Evolutionary conservation across 2,888 invertebrate species (phyloP).

Genomic region (Xylota sylvarum): DNA sequence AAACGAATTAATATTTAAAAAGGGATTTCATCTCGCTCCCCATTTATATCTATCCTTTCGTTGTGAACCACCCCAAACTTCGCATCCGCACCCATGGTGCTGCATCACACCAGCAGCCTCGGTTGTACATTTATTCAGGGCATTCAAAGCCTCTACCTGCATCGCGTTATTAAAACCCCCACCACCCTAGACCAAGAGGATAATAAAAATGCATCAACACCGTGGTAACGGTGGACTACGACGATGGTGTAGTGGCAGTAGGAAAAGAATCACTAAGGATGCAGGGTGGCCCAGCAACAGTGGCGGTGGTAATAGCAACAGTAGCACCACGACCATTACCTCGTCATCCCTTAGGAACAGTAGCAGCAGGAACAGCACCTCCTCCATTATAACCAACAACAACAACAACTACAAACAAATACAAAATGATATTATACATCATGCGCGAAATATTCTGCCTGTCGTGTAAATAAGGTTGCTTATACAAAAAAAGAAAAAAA

Average conservation of each 20-base stretch:
- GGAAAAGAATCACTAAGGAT: conserved; percentile 63
- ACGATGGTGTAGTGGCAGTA: conserved; percentile 60
- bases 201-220: conserved; percentile 76
- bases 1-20: conserved; percentile 78
- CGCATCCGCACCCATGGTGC: conserved; percentile 30
- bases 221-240: conserved; percentile 61
- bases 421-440: conserved; percentile 62
- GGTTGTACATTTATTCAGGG: conserved; percentile 67
- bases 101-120: conserved; percentile 14
- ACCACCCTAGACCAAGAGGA: conserved; percentile 58
- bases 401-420: conserved; percentile 54
- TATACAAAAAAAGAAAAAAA: conserved; percentile 13
- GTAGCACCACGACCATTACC: conserved; percentile 65
- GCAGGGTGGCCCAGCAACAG: conserved; percentile 74
- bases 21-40: conserved; percentile 65
- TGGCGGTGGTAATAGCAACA: conserved; percentile 65
- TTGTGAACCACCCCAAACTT: conserved; percentile 1
- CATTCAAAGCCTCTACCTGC: conserved; percentile 67
- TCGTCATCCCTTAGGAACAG: conserved; percentile 57
- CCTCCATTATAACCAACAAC: conserved; percentile 48
- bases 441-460: conserved; percentile 68
- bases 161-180: conserved; percentile 52
- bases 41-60: conserved; percentile 50
- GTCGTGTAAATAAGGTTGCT: conserved; percentile 64
- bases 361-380: conserved; percentile 42